These are phyloP conservation scores for Drosophila atripex DNA, from an alignment of 2,888 invertebrate species.

Conservation along the genomic window DNA sequence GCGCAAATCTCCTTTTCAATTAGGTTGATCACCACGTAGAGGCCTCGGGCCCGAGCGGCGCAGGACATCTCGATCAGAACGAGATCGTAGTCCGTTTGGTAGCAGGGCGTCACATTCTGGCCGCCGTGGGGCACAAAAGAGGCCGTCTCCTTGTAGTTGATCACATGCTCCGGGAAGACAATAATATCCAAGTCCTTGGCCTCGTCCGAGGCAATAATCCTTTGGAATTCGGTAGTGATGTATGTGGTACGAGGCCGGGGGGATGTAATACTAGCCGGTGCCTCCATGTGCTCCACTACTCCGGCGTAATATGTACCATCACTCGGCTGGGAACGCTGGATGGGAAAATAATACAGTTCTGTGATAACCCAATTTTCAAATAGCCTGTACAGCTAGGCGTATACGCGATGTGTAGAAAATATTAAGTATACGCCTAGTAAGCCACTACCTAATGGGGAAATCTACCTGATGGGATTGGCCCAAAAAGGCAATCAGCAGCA, in stretches of 20 bases:
- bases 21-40: conserved; percentile 85
- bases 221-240: conserved; percentile 52
- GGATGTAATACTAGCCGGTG: conserved; percentile 63
- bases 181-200: conserved; percentile 87
- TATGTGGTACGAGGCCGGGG: conserved; percentile 40
- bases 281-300: conserved; percentile 86
- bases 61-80: conserved; percentile 85
- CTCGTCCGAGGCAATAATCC: conserved; percentile 72
- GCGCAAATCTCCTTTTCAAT: conserved; percentile 86
- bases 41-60: conserved; percentile 84
- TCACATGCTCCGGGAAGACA: conserved; percentile 90
- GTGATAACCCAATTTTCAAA: no score
- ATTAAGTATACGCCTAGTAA: not conserved
- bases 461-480: conserved; percentile 22
- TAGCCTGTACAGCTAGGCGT: not conserved
- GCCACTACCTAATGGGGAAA: not conserved
- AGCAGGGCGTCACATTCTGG: conserved; percentile 79
- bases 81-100: conserved; percentile 55
- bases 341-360: not conserved
- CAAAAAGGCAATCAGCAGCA: not conserved
- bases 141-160: conserved; percentile 68
- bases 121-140: conserved; percentile 82
- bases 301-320: conserved; percentile 86
- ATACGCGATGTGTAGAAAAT: not conserved
- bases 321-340: conserved; percentile 52